Conservation (phyloP, 2,113 vertebrate genomes). For the Tinamus guttatus region DNA sequence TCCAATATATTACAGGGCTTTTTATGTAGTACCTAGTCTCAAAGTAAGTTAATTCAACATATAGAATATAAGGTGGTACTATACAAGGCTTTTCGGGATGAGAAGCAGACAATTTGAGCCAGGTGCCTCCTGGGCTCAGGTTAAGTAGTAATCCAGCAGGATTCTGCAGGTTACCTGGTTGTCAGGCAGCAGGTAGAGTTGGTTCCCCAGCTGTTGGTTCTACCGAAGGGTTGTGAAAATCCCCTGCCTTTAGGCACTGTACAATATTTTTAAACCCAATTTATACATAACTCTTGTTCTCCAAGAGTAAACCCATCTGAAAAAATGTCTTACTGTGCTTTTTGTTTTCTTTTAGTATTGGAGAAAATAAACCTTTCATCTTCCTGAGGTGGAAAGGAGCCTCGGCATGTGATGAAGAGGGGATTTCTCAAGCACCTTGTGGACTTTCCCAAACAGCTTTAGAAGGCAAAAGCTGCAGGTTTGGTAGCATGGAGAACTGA, state of each 20-base stretch:
- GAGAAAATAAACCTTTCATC: constrained; percentile 77
- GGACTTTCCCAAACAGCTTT: neutral
- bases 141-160: neutral
- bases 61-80: neutral
- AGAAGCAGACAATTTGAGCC: neutral
- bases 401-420: neutral
- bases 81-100: neutral
- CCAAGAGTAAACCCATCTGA: neutral
- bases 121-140: neutral
- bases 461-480: neutral
- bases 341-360: constrained; percentile 78
- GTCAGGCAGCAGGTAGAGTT: neutral
- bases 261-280: neutral
- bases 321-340: neutral
- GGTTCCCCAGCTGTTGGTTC: neutral
- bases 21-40: neutral
- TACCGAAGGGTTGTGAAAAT: neutral
- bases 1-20: neutral
- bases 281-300: neutral
- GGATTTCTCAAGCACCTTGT: neutral
- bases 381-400: neutral
- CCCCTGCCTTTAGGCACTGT: neutral
- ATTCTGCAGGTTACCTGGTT: neutral
- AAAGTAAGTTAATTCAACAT: constrained; percentile 16
- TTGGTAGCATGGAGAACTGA: neutral